Evolutionary conservation across 2,113 vertebrate genomes (phyloP).

Genomic region (Poeciliopsis occidentalis): DNA sequence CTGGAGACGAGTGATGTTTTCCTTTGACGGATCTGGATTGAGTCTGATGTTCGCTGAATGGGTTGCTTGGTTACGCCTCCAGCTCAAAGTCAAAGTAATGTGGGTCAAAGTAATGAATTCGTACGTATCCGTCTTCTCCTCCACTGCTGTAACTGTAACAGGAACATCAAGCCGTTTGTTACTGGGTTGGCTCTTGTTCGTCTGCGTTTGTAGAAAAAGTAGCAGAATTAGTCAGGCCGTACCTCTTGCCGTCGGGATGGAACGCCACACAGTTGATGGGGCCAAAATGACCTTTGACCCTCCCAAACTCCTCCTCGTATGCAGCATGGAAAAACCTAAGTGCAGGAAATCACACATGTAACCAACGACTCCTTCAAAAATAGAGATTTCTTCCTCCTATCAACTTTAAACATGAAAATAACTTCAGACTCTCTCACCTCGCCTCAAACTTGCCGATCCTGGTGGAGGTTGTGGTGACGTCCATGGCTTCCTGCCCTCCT

Average conservation of each 20-base stretch:
- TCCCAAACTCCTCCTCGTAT: constrained; percentile 97
- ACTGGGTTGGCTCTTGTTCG: too few relatives aligned
- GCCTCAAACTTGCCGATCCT: constrained; percentile 99
- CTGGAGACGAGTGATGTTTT: background rate
- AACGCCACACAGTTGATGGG: constrained; percentile 98
- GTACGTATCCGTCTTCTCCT: constrained; percentile 94
- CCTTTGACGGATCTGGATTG: background rate
- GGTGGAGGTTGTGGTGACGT: constrained; percentile 97
- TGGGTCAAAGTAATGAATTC: constrained; percentile 97
- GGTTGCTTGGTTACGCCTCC: constrained; percentile 82
- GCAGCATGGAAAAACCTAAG: constrained; percentile 94
- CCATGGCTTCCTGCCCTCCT: constrained; percentile 98
- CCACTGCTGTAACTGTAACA: constrained; percentile 93
- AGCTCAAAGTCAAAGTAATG: constrained; percentile 99
- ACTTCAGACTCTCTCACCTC: constrained; percentile 78
- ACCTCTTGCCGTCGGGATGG: constrained; percentile 98
- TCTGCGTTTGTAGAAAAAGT: too few relatives aligned
- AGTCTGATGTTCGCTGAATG: background rate
- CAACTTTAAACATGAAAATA: too few relatives aligned
- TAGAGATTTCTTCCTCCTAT: background rate
- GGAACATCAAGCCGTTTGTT: too few relatives aligned
- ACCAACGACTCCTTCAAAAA: background rate
- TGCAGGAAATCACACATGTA: background rate
- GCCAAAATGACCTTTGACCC: constrained; percentile 97
- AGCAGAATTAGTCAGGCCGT: background rate